Conservation (phyloP, 2,888 invertebrate species). For the Teleiodes luculella region DNA sequence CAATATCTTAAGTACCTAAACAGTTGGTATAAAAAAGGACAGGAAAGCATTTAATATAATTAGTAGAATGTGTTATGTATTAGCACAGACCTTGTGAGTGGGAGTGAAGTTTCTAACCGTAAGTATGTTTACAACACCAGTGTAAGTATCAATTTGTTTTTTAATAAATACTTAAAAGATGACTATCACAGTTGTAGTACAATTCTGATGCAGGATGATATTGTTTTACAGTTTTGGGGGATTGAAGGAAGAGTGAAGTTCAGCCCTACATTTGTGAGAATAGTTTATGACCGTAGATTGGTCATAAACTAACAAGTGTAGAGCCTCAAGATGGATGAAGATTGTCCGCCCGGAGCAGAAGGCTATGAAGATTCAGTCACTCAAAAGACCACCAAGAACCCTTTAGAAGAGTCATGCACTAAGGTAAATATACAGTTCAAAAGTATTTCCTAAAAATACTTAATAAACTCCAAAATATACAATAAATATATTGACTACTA, state of each 20-base stretch:
- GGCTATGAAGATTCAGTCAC: conserved; percentile 68
- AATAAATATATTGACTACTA: no score
- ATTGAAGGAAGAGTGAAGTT: conserved; percentile 38
- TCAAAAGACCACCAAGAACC: conserved; percentile 58
- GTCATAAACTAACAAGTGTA: conserved; percentile 71
- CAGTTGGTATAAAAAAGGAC: no score
- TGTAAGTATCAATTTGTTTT: conserved; percentile 58
- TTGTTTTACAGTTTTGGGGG: conserved; percentile 51
- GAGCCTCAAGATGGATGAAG: conserved; percentile 72
- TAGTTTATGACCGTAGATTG: conserved; percentile 58
- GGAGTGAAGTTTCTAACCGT: conserved; percentile 26
- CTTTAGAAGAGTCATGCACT: conserved; percentile 45
- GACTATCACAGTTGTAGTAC: conserved; percentile 14
- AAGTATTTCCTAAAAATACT: not conserved
- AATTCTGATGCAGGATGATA: conserved; percentile 35
- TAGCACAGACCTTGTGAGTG: conserved; percentile 28
- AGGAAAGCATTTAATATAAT: no score
- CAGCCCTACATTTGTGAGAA: conserved; percentile 42
- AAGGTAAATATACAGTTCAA: conserved; percentile 64
- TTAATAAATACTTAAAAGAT: conserved; percentile 36
- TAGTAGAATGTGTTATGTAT: not conserved
- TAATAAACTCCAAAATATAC: not conserved
- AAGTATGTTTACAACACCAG: conserved; percentile 36
- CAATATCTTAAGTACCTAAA: no score
- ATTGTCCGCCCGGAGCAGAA: conserved; percentile 72